Evolutionary conservation across 92 coral and sea anemone genomes (phyloP).

Genomic region (Porites lobata): DNA sequence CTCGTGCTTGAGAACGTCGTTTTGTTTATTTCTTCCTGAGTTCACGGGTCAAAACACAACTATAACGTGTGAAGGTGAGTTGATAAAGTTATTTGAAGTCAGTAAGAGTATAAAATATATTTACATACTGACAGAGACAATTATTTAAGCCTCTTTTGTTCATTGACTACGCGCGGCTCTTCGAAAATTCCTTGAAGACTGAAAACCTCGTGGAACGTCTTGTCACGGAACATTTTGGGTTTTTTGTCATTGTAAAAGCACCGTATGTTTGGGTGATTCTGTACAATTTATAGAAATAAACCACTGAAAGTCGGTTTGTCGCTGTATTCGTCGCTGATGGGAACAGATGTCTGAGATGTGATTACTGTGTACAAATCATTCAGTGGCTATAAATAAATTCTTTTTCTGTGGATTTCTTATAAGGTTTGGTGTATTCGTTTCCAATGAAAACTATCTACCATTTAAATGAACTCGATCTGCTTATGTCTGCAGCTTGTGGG

Average conservation of each 20-base stretch:
- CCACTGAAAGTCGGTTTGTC: neutral
- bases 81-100: neutral
- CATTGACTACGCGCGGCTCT: neutral
- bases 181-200: neutral
- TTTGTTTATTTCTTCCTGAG: neutral
- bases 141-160: neutral
- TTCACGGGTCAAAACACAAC: neutral
- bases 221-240: neutral
- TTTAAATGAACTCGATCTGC: too few species aligned
- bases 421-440: neutral
- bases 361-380: too few species aligned
- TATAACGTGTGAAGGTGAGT: constrained; percentile 19
- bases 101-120: neutral
- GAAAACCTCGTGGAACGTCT: neutral
- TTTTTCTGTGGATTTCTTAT: neutral
- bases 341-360: constrained; percentile 3
- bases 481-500: too few species aligned
- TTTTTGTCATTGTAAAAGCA: neutral
- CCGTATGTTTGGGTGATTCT: neutral
- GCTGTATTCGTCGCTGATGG: neutral
- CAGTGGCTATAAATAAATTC: neutral
- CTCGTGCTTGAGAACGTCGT: constrained; percentile 8
- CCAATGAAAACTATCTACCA: neutral
- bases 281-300: neutral
- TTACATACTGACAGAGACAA: neutral